These are phyloP conservation scores for Chrysaora quinquecirrha DNA, from an alignment of 30 jellyfish, hydroid and myxozoan species.

Conservation along the genomic window DNA sequence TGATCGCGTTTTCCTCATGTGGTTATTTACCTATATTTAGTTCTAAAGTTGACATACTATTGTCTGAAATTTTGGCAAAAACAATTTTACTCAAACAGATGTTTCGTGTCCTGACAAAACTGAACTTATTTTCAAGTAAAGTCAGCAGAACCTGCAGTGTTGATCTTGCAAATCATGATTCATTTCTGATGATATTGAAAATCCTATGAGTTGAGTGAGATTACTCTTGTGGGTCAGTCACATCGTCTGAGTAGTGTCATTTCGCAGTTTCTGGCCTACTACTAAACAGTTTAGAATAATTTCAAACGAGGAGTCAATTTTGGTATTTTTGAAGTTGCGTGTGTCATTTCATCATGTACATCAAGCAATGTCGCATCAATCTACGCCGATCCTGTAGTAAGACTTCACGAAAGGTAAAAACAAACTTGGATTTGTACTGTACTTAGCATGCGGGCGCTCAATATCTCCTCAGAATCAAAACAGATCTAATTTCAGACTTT, in stretches of 20 bases:
- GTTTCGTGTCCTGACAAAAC: neutral
- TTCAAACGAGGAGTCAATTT: too few relatives aligned
- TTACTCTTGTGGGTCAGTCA: too few relatives aligned
- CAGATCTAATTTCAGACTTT: neutral
- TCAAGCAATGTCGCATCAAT: neutral
- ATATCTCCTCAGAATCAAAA: too few relatives aligned
- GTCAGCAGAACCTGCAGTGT: neutral
- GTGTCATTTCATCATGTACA: too few relatives aligned
- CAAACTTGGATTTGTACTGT: too few relatives aligned
- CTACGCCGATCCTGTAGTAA: neutral
- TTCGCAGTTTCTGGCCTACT: too few relatives aligned
- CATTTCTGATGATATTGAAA: too few relatives aligned
- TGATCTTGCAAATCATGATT: neutral
- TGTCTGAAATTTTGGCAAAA: conserved; percentile 4
- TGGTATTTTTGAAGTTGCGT: too few relatives aligned
- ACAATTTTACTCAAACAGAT: neutral
- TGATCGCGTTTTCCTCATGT: neutral
- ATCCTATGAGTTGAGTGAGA: too few relatives aligned
- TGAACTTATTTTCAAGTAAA: neutral
- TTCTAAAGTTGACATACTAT: conserved; percentile 8
- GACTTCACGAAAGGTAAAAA: neutral
- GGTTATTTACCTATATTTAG: neutral
- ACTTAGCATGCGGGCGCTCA: too few relatives aligned
- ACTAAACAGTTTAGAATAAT: too few relatives aligned
- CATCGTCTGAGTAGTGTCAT: too few relatives aligned